phyloP scores from a whole-genome alignment of 1,140 invertebrate species.

The Drosophila miranda region DNA sequence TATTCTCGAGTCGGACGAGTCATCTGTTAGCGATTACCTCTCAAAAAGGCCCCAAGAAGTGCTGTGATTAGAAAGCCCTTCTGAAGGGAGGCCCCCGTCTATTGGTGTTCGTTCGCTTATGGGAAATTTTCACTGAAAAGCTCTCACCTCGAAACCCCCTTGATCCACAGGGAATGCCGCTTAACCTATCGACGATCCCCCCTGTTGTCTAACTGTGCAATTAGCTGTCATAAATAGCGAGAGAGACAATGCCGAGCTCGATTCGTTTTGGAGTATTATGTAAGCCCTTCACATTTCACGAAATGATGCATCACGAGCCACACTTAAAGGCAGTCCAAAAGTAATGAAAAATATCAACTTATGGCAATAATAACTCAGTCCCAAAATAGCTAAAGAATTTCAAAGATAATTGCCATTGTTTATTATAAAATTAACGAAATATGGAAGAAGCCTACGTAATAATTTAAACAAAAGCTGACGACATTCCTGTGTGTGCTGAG shows the following conservation, averaged over 20 bases:
- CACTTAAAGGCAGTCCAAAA: constrained; percentile 20
- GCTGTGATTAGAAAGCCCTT: too few relatives aligned
- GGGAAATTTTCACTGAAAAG: too few relatives aligned
- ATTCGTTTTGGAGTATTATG: constrained; percentile 33
- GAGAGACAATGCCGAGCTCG: neutral
- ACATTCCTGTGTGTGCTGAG: constrained; percentile 14
- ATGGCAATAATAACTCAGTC: constrained; percentile 38
- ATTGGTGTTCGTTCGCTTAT: too few relatives aligned
- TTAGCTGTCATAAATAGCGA: constrained; percentile 22
- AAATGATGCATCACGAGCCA: constrained; percentile 47
- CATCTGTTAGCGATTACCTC: constrained; percentile 9
- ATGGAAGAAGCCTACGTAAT: constrained; percentile 41
- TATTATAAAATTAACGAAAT: constrained; percentile 25
- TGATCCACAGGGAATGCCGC: too few relatives aligned
- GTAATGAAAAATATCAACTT: constrained; percentile 16
- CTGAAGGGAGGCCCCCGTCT: too few relatives aligned
- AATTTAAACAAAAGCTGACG: constrained; percentile 62
- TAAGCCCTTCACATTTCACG: constrained; percentile 43
- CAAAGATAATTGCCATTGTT: constrained; percentile 44
- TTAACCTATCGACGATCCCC: too few relatives aligned
- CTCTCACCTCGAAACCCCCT: too few relatives aligned
- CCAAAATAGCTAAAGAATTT: constrained; percentile 20
- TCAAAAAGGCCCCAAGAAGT: too few relatives aligned
- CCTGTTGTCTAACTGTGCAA: constrained; percentile 5
- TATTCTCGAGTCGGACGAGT: constrained; percentile 7